Evolutionary conservation across 2,113 vertebrate species (phyloP).

Genomic region (human): DNA sequence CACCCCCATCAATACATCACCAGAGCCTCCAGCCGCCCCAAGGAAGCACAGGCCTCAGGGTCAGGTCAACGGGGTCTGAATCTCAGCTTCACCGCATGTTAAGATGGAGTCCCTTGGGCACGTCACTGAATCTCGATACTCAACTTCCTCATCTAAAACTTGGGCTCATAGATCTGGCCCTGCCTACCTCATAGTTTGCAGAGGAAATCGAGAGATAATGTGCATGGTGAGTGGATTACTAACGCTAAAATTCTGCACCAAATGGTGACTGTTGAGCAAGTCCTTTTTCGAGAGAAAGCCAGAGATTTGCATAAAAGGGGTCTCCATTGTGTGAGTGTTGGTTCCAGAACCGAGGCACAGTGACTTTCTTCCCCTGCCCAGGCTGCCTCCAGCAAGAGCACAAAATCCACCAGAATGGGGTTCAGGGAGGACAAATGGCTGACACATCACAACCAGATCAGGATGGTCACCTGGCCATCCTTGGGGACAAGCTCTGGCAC

Average conservation of each 20-base stretch:
- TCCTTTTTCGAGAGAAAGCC: neutral
- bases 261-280: rapidly evolving
- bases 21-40: neutral
- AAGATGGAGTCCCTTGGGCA: neutral
- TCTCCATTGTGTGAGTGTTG: neutral
- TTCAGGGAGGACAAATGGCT: too few relatives aligned
- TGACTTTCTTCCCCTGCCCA: neutral
- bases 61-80: neutral
- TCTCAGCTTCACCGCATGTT: neutral
- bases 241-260: neutral
- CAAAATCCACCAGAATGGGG: neutral
- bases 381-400: neutral
- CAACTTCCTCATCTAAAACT: neutral
- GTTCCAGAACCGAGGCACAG: too few relatives aligned
- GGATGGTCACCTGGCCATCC: too few relatives aligned
- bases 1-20: neutral
- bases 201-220: neutral
- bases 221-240: neutral
- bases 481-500: neutral
- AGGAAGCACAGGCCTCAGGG: neutral
- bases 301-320: neutral
- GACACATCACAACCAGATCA: too few relatives aligned
- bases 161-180: neutral
- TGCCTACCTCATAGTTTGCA: neutral
- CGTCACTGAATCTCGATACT: neutral